These are phyloP conservation scores for Ictalurus punctatus DNA, from an alignment of 2,113 vertebrate genomes.

Conservation along the genomic window DNA sequence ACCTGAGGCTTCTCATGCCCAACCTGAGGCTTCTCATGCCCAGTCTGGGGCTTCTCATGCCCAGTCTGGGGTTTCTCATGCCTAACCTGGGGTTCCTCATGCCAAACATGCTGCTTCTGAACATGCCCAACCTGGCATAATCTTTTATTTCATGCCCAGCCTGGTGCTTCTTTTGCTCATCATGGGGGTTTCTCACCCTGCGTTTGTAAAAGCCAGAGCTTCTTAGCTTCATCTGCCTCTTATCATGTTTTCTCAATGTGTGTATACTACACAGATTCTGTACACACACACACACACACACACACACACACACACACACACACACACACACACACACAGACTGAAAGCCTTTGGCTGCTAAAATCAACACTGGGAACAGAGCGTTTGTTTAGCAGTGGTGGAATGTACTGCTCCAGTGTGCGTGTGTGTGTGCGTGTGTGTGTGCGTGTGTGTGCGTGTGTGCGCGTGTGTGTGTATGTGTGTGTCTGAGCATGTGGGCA, in stretches of 20 bases:
- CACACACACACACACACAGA: conserved; percentile 54
- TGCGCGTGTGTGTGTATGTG: conserved; percentile 52
- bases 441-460: conserved; percentile 57
- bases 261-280: neutral
- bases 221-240: neutral
- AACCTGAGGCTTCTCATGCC: neutral
- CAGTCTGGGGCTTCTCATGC: neutral
- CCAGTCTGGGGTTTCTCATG: neutral
- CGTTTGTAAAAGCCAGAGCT: neutral
- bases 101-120: too few species aligned
- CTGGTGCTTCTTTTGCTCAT: neutral
- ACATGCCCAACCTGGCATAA: neutral
- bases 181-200: neutral
- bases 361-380: conserved; percentile 65
- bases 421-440: conserved; percentile 56
- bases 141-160: neutral
- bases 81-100: neutral
- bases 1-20: neutral
- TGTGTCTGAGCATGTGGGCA: conserved; percentile 29
- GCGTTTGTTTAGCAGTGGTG: conserved; percentile 66
- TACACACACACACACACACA: conserved; percentile 47
- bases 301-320: conserved; percentile 46
- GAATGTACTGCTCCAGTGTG: conserved; percentile 64
- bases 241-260: neutral
- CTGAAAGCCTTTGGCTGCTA: conserved; percentile 70